phyloP scores from a whole-genome alignment of 1,140 invertebrate genomes.

The Gryon sp. region DNA sequence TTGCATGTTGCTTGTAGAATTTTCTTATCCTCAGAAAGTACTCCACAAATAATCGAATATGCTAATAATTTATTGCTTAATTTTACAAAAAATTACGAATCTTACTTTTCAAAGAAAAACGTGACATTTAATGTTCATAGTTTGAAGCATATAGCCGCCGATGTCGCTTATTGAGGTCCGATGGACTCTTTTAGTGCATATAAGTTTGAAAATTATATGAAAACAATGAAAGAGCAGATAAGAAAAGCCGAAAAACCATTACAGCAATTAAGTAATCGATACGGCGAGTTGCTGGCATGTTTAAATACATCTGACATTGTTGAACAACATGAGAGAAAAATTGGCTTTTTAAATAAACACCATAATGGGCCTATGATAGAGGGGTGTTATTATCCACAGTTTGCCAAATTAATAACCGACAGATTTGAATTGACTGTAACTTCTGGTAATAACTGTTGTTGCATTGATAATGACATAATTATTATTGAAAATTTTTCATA shows the following conservation, averaged over 20 bases:
- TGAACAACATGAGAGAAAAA: too few relatives aligned
- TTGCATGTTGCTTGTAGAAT: conserved; percentile 14
- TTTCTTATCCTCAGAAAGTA: not conserved
- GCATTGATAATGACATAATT: not conserved
- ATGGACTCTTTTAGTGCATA: not conserved
- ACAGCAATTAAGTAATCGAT: conserved; percentile 1
- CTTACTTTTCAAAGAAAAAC: not conserved
- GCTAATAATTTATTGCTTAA: not conserved
- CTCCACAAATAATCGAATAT: not conserved
- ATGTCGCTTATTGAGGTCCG: not conserved
- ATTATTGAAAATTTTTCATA: conserved; percentile 13
- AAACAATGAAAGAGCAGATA: not conserved
- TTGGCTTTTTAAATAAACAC: not conserved
- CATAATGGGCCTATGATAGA: conserved; percentile 1
- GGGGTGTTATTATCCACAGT: not conserved
- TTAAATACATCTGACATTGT: not conserved
- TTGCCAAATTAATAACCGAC: not conserved
- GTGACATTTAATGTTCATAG: not conserved
- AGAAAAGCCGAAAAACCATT: conserved; percentile 1
- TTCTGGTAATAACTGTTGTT: not conserved
- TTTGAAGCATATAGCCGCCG: not conserved
- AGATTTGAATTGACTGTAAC: not conserved
- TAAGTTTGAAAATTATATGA: not conserved
- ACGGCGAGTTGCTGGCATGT: not conserved
- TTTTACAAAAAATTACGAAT: not conserved